Evolutionary conservation across 2,888 invertebrate species (phyloP).

Genomic region (Escarpia spicata): DNA sequence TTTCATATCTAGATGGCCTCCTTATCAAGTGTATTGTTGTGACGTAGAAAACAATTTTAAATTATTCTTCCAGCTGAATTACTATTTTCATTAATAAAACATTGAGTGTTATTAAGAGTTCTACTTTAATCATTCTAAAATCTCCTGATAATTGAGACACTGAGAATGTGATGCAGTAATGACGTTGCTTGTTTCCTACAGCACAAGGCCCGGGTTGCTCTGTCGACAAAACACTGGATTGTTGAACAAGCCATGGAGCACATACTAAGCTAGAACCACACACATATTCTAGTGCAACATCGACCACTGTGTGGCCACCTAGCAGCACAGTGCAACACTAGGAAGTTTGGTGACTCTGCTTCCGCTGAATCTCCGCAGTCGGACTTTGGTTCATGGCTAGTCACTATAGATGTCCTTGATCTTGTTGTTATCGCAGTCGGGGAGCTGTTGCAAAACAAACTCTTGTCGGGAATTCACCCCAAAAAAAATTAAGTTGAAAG

Average conservation of each 20-base stretch:
- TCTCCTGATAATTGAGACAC: neutral
- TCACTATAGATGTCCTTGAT: neutral
- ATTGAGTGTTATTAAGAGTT: too few species aligned
- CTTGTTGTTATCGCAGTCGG: neutral
- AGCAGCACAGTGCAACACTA: neutral
- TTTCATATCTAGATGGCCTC: too few species aligned
- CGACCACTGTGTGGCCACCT: slow-evolving; percentile 6
- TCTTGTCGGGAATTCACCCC: neutral
- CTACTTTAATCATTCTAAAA: neutral
- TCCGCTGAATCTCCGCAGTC: neutral
- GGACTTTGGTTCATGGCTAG: neutral
- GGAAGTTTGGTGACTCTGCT: neutral
- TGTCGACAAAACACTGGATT: slow-evolving; percentile 93
- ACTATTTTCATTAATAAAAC: too few species aligned
- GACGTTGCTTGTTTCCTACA: slow-evolving; percentile 47
- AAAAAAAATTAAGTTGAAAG: neutral
- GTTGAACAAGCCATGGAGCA: slow-evolving; percentile 90
- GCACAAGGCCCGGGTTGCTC: slow-evolving; percentile 86
- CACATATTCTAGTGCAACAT: neutral
- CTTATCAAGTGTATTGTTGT: too few species aligned
- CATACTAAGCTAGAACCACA: slow-evolving; percentile 71
- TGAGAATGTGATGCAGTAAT: slow-evolving; percentile 14
- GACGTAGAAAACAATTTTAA: too few species aligned
- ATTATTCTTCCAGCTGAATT: too few species aligned
- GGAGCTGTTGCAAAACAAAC: neutral